Evolutionary conservation across 2,113 vertebrate species (phyloP).

Genomic region (Speoplatyrhinus poulsoni): DNA sequence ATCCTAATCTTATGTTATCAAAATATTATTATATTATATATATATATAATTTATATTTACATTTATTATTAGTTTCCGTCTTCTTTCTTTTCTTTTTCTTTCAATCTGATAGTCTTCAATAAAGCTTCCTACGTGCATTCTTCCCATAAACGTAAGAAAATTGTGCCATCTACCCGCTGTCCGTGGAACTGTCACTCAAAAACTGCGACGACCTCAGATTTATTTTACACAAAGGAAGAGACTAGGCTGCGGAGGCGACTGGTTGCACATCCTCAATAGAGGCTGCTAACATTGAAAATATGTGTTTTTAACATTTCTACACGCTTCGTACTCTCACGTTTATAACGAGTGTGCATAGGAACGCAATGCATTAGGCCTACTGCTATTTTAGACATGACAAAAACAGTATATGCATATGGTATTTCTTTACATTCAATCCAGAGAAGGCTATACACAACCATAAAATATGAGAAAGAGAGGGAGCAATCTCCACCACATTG

Average conservation of each 20-base stretch:
- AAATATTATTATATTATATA: background rate
- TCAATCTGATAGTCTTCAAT: slow-evolving; percentile 80
- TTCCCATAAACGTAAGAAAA: slow-evolving; percentile 98
- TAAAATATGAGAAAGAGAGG: slow-evolving; percentile 62
- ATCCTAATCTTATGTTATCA: background rate
- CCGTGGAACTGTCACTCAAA: slow-evolving; percentile 94
- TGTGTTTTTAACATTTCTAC: background rate
- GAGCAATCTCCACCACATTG: slow-evolving; percentile 77
- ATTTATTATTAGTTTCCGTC: slow-evolving; percentile 9
- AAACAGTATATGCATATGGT: background rate
- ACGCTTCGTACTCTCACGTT: background rate
- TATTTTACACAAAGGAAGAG: slow-evolving; percentile 78
- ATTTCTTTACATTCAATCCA: background rate
- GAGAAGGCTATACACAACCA: background rate
- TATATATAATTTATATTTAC: background rate
- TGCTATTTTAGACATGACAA: background rate
- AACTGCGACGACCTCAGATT: slow-evolving; percentile 84
- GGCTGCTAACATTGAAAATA: slow-evolving; percentile 52
- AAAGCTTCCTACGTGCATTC: slow-evolving; percentile 71
- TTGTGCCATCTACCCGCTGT: slow-evolving; percentile 99
- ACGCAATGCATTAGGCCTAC: background rate
- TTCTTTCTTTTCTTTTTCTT: slow-evolving; percentile 82
- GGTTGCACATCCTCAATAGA: slow-evolving; percentile 37
- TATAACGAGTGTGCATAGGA: background rate
- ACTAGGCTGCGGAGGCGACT: slow-evolving; percentile 52